Evolutionary conservation across 2,113 vertebrate genomes (phyloP), one percentile per base, ranked within the genome.

Genomic region (Prunella fulvescens): DNA sequence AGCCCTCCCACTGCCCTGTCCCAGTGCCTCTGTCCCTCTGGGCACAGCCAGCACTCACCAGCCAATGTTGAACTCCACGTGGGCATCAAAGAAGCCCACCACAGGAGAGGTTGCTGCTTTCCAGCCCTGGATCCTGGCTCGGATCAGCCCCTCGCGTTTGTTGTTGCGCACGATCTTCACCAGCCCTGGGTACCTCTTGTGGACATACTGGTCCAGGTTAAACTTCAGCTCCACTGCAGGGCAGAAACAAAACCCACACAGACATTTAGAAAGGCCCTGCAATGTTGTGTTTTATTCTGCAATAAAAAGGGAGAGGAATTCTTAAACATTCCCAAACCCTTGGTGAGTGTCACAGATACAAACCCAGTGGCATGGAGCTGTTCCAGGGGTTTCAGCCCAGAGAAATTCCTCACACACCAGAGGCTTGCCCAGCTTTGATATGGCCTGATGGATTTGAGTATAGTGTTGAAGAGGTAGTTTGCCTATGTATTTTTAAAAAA

Each of bases 41-140:
- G 74, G 70, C 47, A 47, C 25, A 57, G 54, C 69, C 82, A 80
- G 7, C 39, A 40, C 99, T 99, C 95, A 99, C 99, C 99, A 99
- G 97, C 98, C 99, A 1, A 96, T 97, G 98, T 99, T 99, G 98
- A 99, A 99, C 95, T 99, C 99, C 11, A 99, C 99, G 1, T 99
- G 99, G 62, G 99, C 99, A 17, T 99, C 99, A 3, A 99, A 99
- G 98, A 99, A 99, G 8, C 99, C 99, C 0, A 99, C 99, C 0
- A 99, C 96, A 0, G 99, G 98, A 18, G 99, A 99, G 0, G 98
- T 99, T 70, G 99, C 99, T 1, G 97, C 99, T 78, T 99, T 99
- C 99, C 99, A 99, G 93, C 99, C 99, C 53, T 99, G 99, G 81
- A 99, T 99, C 76, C 99, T 98, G 25, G 99, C 99, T n/a, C 99